Conservation (phyloP, 1,140 invertebrate species). For the Cryptotermes secundus region DNA sequence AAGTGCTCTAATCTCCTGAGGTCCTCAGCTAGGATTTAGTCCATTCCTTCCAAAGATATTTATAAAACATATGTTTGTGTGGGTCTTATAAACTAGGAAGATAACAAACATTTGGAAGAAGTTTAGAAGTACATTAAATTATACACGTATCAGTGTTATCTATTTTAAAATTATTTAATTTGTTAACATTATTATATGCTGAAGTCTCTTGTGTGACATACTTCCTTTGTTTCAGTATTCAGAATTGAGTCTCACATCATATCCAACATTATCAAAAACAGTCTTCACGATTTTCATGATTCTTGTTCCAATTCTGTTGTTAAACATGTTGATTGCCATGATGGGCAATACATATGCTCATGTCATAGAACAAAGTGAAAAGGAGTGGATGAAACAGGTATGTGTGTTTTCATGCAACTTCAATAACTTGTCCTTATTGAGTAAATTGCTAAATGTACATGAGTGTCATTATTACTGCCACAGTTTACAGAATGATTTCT, state of each 20-base stretch:
- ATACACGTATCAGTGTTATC: too few species aligned
- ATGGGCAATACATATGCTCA: constrained; percentile 99
- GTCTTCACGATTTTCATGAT: constrained; percentile 98
- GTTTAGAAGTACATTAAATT: too few species aligned
- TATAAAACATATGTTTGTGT: too few species aligned
- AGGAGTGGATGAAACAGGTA: constrained; percentile 98
- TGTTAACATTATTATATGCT: constrained; percentile 17
- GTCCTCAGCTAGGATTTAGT: too few species aligned
- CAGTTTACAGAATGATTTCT: too few species aligned
- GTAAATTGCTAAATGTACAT: too few species aligned
- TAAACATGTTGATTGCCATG: constrained; percentile 99
- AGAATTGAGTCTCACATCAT: constrained; percentile 83
- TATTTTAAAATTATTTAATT: constrained; percentile 25
- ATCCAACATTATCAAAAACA: constrained; percentile 87
- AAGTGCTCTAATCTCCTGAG: too few species aligned
- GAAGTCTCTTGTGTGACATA: constrained; percentile 25
- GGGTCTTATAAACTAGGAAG: too few species aligned
- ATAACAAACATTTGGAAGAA: too few species aligned
- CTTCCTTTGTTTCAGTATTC: constrained; percentile 73
- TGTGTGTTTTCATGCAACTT: not conserved
- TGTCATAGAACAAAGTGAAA: constrained; percentile 96
- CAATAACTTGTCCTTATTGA: too few species aligned
- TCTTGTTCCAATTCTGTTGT: constrained; percentile 89
- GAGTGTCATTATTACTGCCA: too few species aligned
- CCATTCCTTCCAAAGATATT: too few species aligned